These are phyloP conservation scores for Drosophila melanica DNA, from an alignment of 1,140 invertebrate genomes.

Conservation along the genomic window DNA sequence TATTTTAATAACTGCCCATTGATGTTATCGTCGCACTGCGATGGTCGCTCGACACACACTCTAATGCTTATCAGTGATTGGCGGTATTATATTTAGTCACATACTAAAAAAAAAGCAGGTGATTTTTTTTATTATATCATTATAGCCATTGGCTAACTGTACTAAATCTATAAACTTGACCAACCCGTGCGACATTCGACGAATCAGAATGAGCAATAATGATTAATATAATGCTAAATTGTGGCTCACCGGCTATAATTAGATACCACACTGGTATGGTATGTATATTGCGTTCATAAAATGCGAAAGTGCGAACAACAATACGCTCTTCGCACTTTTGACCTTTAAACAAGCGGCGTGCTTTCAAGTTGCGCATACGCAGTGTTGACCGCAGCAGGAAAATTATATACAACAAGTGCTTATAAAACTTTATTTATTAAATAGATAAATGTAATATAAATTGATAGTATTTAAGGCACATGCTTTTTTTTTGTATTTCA, in stretches of 20 bases:
- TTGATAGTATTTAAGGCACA: constrained; percentile 49
- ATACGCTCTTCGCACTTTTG: constrained; percentile 22
- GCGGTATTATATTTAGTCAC: constrained; percentile 19
- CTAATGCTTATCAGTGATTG: constrained; percentile 31
- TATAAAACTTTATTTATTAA: constrained; percentile 56
- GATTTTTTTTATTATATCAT: constrained; percentile 3
- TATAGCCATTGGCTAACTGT: background rate
- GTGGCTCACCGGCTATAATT: constrained; percentile 57
- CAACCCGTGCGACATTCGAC: constrained; percentile 16
- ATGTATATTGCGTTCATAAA: constrained; percentile 21
- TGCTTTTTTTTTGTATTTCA: constrained; percentile 57
- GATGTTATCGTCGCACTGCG: constrained; percentile 31
- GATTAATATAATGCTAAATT: constrained; percentile 33
- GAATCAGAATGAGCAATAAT: constrained; percentile 63
- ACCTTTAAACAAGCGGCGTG: constrained; percentile 44
- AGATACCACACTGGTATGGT: constrained; percentile 20
- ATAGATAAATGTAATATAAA: constrained; percentile 18
- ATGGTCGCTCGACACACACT: constrained; percentile 53
- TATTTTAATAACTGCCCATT: constrained; percentile 55
- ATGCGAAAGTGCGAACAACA: background rate
- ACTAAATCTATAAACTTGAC: constrained; percentile 28
- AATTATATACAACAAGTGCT: constrained; percentile 14
- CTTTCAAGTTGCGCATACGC: constrained; percentile 55
- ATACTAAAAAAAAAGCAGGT: background rate
- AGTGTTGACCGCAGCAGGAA: background rate